Conservation (phyloP, 2,888 invertebrate species). For the Operophtera brumata region DNA sequence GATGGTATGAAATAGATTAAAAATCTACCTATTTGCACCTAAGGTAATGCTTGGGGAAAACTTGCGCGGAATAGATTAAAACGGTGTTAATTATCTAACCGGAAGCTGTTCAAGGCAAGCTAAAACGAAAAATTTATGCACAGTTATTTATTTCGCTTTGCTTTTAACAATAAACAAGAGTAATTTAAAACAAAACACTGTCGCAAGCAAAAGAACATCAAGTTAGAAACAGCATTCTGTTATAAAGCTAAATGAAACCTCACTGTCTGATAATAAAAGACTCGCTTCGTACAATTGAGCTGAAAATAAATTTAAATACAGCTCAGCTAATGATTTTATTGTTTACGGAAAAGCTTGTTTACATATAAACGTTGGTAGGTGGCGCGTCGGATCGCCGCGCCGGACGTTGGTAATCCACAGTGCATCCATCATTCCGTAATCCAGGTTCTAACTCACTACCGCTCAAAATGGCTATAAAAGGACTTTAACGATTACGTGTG, state of each 20-base stretch:
- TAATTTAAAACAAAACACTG: neutral
- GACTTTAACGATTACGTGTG: conserved; percentile 63
- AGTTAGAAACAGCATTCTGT: conserved; percentile 7
- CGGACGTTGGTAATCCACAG: conserved; percentile 57
- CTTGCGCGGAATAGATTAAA: too few species aligned
- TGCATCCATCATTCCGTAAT: conserved; percentile 67
- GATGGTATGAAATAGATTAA: too few species aligned
- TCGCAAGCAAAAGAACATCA: neutral
- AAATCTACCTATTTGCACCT: too few species aligned
- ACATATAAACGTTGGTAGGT: conserved; percentile 20
- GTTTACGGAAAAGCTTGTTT: conserved; percentile 27
- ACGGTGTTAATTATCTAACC: too few species aligned
- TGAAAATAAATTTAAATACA: conserved; percentile 18
- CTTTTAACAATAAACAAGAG: too few species aligned
- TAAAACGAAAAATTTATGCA: too few species aligned
- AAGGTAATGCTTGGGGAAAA: too few species aligned
- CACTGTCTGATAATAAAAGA: conserved; percentile 22
- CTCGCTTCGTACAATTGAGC: conserved; percentile 21
- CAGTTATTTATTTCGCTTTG: too few species aligned
- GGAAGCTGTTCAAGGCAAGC: too few species aligned
- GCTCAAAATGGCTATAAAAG: conserved; percentile 62
- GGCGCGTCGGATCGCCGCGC: conserved; percentile 20
- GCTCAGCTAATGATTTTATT: conserved; percentile 30
- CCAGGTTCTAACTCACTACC: conserved; percentile 57
- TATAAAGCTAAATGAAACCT: conserved; percentile 23